Evolutionary conservation across 37 sponge, comb jelly and placozoan genomes (phyloP).

Genomic region (Mnemiopsis leidyi): DNA sequence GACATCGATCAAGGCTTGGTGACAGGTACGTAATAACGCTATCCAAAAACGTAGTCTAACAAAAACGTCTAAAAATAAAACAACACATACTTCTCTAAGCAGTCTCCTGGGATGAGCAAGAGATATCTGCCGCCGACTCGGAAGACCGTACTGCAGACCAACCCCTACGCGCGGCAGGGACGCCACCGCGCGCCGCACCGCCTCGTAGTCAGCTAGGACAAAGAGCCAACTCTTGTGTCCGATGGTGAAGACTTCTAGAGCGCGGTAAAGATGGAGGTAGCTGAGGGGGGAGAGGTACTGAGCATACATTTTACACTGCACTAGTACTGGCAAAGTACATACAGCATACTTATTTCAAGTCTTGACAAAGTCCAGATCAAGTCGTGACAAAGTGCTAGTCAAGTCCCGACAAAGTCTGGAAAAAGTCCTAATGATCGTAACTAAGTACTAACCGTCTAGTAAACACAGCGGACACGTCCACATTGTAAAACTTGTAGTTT

Average conservation of each 20-base stretch:
- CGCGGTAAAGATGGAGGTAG: constrained; percentile 50
- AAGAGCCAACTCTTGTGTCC: constrained; percentile 68
- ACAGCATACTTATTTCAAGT: not conserved
- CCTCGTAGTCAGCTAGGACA: constrained; percentile 69
- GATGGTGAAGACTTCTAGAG: constrained; percentile 54
- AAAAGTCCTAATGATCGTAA: constrained; percentile 65
- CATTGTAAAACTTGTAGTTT: constrained; percentile 70
- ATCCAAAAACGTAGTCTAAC: not conserved
- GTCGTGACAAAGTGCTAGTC: not conserved
- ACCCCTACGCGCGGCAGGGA: constrained; percentile 80
- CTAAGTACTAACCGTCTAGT: too few species aligned
- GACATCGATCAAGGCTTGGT: not conserved
- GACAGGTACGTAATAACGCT: not conserved
- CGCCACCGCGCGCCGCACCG: constrained; percentile 70
- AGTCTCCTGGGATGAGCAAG: constrained; percentile 41
- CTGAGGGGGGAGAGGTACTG: too few species aligned
- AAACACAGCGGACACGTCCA: constrained; percentile 72
- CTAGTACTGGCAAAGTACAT: not conserved
- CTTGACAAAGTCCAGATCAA: not conserved
- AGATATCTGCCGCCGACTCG: constrained; percentile 61
- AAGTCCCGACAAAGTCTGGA: not conserved
- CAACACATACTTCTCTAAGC: not conserved
- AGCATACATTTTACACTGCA: not conserved
- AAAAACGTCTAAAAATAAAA: not conserved
- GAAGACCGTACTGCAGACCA: constrained; percentile 75